Percentiles rank a stretch among this genome's conserved stretches.
These are phyloP conservation scores for Bellardia pandia DNA, from an alignment of 2,888 invertebrate genomes.

Conservation along the genomic window DNA sequence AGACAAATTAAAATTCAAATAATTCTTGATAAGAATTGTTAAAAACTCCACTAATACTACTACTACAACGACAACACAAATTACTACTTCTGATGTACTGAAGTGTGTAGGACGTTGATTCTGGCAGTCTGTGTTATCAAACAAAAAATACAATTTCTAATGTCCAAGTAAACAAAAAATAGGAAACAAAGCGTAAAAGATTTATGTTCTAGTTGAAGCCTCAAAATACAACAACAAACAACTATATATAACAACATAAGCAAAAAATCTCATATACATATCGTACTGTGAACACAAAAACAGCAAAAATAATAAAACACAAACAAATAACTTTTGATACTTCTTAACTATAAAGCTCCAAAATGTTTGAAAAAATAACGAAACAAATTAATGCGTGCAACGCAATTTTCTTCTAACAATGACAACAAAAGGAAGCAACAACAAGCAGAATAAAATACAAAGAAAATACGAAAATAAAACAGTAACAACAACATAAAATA, in stretches of 20 bases:
- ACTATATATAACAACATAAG: neutral
- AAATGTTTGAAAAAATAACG: slow-evolving; percentile 10
- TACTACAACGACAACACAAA: neutral
- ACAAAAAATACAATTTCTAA: neutral
- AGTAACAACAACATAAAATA: slow-evolving; percentile 37
- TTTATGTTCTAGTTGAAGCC: slow-evolving; percentile 60
- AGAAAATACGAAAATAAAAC: neutral
- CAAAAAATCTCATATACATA: neutral
- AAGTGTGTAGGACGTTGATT: slow-evolving; percentile 6
- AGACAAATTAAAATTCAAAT: slow-evolving; percentile 67
- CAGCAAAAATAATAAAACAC: slow-evolving; percentile 20
- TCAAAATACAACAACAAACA: slow-evolving; percentile 16
- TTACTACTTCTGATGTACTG: neutral
- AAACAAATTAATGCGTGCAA: slow-evolving; percentile 59
- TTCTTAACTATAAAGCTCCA: slow-evolving; percentile 27
- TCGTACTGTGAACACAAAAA: neutral
- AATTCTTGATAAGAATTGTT: slow-evolving; percentile 66
- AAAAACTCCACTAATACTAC: slow-evolving; percentile 36
- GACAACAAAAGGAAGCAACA: slow-evolving; percentile 37
- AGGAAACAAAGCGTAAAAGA: slow-evolving; percentile 69
- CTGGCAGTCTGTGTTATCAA: slow-evolving; percentile 38
- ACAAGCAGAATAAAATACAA: neutral
- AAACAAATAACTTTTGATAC: slow-evolving; percentile 29
- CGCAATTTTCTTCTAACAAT: slow-evolving; percentile 48
- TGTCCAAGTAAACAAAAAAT: slow-evolving; percentile 48